A percentile compares a stretch with the other conserved stretches of the same genome.
Conservation (phyloP, 2,888 invertebrate species). For the Cantharis flavilabris region DNA sequence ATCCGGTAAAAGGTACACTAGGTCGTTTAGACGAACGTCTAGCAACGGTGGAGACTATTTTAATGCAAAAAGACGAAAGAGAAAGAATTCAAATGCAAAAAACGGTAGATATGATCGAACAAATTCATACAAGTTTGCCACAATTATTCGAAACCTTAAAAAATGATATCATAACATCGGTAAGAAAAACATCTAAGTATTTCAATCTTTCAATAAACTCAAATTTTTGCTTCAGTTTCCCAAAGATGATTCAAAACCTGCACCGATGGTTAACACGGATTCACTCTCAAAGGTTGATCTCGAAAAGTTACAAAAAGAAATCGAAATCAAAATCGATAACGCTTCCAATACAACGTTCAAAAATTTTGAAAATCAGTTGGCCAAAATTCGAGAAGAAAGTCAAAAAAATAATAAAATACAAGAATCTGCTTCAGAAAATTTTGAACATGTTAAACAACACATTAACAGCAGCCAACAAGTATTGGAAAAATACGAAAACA, state of each 20-base stretch:
- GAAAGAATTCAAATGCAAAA: slow-evolving; percentile 67
- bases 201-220: background rate
- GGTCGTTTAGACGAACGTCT: slow-evolving; percentile 75
- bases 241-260: slow-evolving; percentile 4
- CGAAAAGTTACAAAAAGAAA: slow-evolving; percentile 42
- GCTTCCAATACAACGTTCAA: slow-evolving; percentile 41
- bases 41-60: slow-evolving; percentile 75
- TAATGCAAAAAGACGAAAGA: slow-evolving; percentile 72
- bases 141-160: slow-evolving; percentile 56
- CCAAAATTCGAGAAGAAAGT: slow-evolving; percentile 50
- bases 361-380: slow-evolving; percentile 47
- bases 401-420: slow-evolving; percentile 55
- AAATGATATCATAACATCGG: slow-evolving; percentile 50
- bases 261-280: slow-evolving; percentile 20
- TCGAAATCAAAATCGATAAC: slow-evolving; percentile 47
- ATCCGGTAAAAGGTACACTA: slow-evolving; percentile 71
- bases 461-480: slow-evolving; percentile 60
- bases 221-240: slow-evolving; percentile 9
- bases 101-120: slow-evolving; percentile 63
- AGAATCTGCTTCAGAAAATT: slow-evolving; percentile 54
- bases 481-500: slow-evolving; percentile 62
- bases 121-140: slow-evolving; percentile 57
- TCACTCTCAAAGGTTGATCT: slow-evolving; percentile 45
- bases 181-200: slow-evolving; percentile 29
- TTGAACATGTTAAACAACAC: slow-evolving; percentile 55